Conservation (phyloP, 2,888 invertebrate species). For the Ophion obscuratus region DNA sequence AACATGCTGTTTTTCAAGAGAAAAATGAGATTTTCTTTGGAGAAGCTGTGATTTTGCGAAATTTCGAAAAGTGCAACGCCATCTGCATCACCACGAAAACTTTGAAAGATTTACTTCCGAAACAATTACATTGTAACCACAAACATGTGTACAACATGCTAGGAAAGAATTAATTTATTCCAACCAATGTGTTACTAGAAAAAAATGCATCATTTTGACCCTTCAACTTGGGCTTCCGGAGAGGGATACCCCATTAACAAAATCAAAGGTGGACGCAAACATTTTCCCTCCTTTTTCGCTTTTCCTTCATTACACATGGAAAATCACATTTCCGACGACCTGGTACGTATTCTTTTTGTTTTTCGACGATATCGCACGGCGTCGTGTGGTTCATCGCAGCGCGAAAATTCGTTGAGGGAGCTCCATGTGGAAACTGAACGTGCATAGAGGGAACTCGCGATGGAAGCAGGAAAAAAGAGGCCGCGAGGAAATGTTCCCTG, state of each 20-base stretch:
- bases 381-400: constrained; percentile 3
- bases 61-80: too few species aligned
- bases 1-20: too few species aligned
- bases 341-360: constrained; percentile 20
- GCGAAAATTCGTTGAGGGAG: background rate
- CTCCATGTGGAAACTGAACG: constrained; percentile 6
- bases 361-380: background rate
- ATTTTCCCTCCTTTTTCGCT: background rate
- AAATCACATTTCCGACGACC: background rate
- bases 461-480: background rate
- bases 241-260: background rate
- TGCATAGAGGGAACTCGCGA: constrained; percentile 4
- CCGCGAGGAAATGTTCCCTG: constrained; percentile 29
- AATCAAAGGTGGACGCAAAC: background rate
- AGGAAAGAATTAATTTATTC: too few species aligned
- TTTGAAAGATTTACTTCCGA: too few species aligned
- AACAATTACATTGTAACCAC: too few species aligned
- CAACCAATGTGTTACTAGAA: too few species aligned
- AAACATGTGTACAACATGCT: too few species aligned
- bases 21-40: too few species aligned
- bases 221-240: too few species aligned
- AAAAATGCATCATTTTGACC: too few species aligned
- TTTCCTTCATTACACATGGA: constrained; percentile 6
- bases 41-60: too few species aligned
- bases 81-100: too few species aligned